These are phyloP conservation scores for Meloidogyne exigua DNA, from an alignment of 1,140 invertebrate species.

Conservation along the genomic window DNA sequence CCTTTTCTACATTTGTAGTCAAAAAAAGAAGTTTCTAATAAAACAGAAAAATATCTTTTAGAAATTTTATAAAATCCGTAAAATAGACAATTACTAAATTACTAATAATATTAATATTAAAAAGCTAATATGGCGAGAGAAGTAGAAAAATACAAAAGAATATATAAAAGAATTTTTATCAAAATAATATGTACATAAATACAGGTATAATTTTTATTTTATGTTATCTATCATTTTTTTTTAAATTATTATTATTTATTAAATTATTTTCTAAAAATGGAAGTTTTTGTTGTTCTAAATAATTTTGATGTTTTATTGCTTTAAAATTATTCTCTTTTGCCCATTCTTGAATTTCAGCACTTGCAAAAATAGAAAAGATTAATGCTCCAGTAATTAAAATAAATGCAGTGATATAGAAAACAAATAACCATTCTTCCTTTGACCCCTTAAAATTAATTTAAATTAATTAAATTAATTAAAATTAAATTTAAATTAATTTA, in stretches of 20 bases:
- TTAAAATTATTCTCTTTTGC: conserved; percentile 30
- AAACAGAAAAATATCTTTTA: too few species aligned
- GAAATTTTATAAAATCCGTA: too few species aligned
- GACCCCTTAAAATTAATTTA: conserved; percentile 62
- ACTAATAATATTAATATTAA: too few species aligned
- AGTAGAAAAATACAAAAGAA: background rate
- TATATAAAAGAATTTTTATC: background rate
- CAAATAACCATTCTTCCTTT: conserved; percentile 64
- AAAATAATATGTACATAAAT: too few species aligned
- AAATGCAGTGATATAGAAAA: conserved; percentile 64
- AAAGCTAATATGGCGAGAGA: too few species aligned
- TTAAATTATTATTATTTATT: too few species aligned
- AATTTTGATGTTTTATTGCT: background rate
- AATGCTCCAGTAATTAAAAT: conserved; percentile 63
- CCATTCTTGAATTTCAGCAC: conserved; percentile 61
- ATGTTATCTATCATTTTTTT: background rate
- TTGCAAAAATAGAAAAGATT: conserved; percentile 61
- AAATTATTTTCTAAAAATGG: conserved; percentile 9
- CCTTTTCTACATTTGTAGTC: too few species aligned
- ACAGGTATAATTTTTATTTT: too few species aligned
- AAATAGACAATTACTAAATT: too few species aligned
- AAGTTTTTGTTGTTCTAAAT: background rate
- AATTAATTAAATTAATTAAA: conserved; percentile 15
- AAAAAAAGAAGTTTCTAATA: too few species aligned
- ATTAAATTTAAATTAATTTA: conserved; percentile 3